phyloP scores from a whole-genome alignment of 1,140 invertebrate species.

The Eurosta solidaginis region DNA sequence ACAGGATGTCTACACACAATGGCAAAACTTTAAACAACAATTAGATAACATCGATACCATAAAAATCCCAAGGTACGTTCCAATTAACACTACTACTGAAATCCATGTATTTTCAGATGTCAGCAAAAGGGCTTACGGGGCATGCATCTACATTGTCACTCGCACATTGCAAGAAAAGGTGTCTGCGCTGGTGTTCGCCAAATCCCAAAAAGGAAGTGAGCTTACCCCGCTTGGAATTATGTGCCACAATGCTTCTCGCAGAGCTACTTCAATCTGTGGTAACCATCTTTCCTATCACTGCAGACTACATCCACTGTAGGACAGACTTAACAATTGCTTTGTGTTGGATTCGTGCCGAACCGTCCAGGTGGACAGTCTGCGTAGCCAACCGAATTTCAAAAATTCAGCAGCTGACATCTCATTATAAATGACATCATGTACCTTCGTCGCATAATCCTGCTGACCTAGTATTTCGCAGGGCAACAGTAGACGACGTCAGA shows the following conservation, averaged over 20 bases:
- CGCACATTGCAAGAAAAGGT: too few relatives aligned
- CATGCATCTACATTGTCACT: slow-evolving; percentile 3
- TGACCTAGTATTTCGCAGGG: slow-evolving; percentile 40
- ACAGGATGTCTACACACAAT: not conserved
- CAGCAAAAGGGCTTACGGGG: slow-evolving; percentile 2
- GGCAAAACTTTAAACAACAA: not conserved
- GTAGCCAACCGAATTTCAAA: slow-evolving; percentile 52
- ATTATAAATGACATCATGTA: too few relatives aligned
- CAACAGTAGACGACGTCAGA: slow-evolving; percentile 37
- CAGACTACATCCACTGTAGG: slow-evolving; percentile 17
- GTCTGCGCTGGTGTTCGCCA: not conserved
- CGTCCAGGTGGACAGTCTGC: slow-evolving; percentile 42
- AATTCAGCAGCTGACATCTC: too few relatives aligned
- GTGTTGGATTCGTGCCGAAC: slow-evolving; percentile 16
- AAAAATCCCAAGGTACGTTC: slow-evolving; percentile 66
- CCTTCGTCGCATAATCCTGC: too few relatives aligned
- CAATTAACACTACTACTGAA: slow-evolving; percentile 63
- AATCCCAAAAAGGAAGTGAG: not conserved
- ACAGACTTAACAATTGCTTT: slow-evolving; percentile 34
- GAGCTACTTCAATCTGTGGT: not conserved
- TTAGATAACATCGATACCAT: not conserved
- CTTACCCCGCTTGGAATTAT: not conserved
- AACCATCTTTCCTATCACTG: not conserved
- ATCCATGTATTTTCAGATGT: slow-evolving; percentile 27
- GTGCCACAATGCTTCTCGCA: not conserved